Percentiles rank a stretch among this genome's conserved stretches.
Evolutionary conservation across 2,888 invertebrate genomes (phyloP).

Genomic region (Napeogenes sylphis): DNA sequence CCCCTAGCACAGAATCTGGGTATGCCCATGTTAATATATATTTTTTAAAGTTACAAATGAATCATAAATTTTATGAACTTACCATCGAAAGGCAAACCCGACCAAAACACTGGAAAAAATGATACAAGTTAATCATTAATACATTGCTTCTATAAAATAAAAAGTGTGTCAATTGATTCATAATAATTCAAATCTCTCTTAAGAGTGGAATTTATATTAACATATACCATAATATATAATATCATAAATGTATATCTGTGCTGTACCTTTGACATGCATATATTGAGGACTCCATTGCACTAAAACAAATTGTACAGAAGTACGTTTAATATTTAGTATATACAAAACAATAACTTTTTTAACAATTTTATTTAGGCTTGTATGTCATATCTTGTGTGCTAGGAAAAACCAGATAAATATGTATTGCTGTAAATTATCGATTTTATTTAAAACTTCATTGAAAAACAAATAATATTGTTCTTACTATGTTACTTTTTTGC

Average conservation of each 20-base stretch:
- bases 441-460: no score
- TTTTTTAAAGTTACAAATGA: neutral
- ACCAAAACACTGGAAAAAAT: slow-evolving; percentile 28
- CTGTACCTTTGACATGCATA: slow-evolving; percentile 40
- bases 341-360: no score
- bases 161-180: no score
- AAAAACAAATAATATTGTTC: no score
- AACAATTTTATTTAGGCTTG: no score
- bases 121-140: neutral
- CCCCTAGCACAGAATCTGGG: no score
- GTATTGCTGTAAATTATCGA: no score
- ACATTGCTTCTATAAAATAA: neutral
- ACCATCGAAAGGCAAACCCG: slow-evolving; percentile 27
- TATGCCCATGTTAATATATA: no score
- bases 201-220: neutral
- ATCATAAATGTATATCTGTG: neutral
- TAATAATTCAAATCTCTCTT: neutral
- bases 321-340: neutral
- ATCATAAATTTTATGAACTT: slow-evolving; percentile 7
- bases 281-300: slow-evolving; percentile 41
- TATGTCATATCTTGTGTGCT: no score
- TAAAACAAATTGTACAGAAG: slow-evolving; percentile 19
- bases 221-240: no score
- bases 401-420: no score
- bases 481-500: no score